Evolutionary conservation across 2,113 vertebrate genomes (phyloP), one percentile per base, ranked within the genome.

Genomic region (Syngnathoides biaculeatus): DNA sequence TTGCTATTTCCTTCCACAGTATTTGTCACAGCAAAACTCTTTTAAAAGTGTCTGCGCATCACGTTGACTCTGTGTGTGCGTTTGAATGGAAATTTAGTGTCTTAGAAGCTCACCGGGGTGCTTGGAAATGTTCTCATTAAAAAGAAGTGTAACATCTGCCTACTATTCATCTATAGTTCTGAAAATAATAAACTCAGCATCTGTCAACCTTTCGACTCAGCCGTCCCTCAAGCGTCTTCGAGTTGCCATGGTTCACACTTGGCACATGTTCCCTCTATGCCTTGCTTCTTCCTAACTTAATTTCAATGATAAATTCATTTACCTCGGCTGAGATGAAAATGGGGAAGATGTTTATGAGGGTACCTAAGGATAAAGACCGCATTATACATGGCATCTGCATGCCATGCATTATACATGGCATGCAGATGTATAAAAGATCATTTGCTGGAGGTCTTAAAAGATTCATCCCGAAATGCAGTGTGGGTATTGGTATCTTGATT

Each of bases 151-250:
- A 8, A 22, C 9, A 59, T 68, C 69, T 0, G 1, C 42, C 65
- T 64, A 30, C 56, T 63, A 59, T 67, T 72, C 42, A 5, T 17
- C 0, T 47, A 79, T 75, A 43, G 71, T 66, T 75, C 59, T 27
- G 65, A 70, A 24, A 47, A 43, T 79, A 82, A 78, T 77, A 61
- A 73, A 65, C 56, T 2, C 56, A 66, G 56, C 81, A 87, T 80
- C 81, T 84, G 74, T 81, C 67, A 65, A 30, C 68, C 20, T 67
- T 77, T 68, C 57, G 26, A 50, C 20, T 22, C 26, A 20, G 52
- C 39, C 14, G 8, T 52, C 27, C n/a, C 30, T 65, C 43, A 26
- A 38, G 0, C 17, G 47, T 73, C 67, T 71, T 63, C 76, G 59
- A 69, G 4, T 0, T 8, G 26, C 24, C 26, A 14, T 3, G 3